A percentile compares a stretch with the other conserved stretches of the same genome.
phyloP scores from a whole-genome alignment of 1,140 invertebrate species.

The Ceratoteleas bidentatus region DNA sequence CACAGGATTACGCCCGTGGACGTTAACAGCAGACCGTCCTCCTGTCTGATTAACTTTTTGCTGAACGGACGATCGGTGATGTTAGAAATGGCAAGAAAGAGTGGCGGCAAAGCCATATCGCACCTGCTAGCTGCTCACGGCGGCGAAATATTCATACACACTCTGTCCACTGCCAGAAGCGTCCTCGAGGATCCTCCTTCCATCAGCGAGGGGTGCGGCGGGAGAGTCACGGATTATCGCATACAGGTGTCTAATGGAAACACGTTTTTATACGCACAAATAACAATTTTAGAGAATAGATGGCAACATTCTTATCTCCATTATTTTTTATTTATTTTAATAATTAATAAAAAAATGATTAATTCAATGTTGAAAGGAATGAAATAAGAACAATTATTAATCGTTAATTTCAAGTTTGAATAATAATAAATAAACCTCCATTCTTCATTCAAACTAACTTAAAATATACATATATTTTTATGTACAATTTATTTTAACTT shows the following conservation, averaged over 20 bases:
- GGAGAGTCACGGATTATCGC: conserved; percentile 95
- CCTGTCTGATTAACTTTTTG: conserved; percentile 97
- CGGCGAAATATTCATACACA: conserved; percentile 98
- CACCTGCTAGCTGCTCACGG: conserved; percentile 96
- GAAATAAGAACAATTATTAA: no score
- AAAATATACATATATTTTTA: no score
- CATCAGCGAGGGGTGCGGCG: conserved; percentile 95
- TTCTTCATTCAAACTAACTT: no score
- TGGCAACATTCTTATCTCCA: not conserved
- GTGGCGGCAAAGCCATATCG: conserved; percentile 93
- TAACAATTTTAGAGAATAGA: not conserved
- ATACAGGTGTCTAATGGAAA: conserved; percentile 80
- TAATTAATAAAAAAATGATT: no score
- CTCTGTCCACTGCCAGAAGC: conserved; percentile 91
- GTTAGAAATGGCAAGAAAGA: conserved; percentile 94
- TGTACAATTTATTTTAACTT: no score
- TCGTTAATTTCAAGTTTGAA: no score
- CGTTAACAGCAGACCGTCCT: conserved; percentile 96
- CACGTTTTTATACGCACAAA: not conserved
- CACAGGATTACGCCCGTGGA: conserved; percentile 97
- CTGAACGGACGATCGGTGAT: conserved; percentile 96
- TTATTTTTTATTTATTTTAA: not conserved
- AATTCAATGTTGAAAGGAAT: no score
- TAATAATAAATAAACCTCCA: no score
- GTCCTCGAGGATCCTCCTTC: conserved; percentile 97